Evolutionary conservation across 2,888 invertebrate species (phyloP).

Genomic region (Trissolcus japonicus): DNA sequence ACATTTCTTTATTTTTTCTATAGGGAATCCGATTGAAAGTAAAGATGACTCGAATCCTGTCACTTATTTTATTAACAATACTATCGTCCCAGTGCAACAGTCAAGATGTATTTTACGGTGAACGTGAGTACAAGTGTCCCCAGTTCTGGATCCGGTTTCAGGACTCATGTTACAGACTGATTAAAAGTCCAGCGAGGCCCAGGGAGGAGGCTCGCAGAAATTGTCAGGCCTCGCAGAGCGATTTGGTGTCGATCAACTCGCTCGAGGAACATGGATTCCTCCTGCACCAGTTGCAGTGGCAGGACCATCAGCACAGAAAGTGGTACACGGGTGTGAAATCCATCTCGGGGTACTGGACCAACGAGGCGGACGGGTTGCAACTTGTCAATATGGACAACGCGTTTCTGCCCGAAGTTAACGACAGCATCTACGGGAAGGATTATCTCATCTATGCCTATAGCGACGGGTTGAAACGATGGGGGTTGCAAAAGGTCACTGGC

Average conservation of each 20-base stretch:
- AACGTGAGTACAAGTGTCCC: conserved; percentile 81
- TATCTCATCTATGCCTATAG: conserved; percentile 84
- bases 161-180: conserved; percentile 92
- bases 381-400: conserved; percentile 88
- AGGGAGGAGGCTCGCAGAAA: conserved; percentile 89
- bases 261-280: conserved; percentile 93
- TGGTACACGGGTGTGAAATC: conserved; percentile 92
- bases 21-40: too few relatives aligned
- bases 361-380: conserved; percentile 89
- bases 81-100: neutral
- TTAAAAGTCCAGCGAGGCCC: conserved; percentile 88
- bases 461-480: conserved; percentile 86
- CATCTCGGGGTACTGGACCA: conserved; percentile 87
- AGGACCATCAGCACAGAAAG: conserved; percentile 89
- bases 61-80: neutral
- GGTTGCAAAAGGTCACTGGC: conserved; percentile 87
- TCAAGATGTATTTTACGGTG: conserved; percentile 64
- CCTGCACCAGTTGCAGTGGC: conserved; percentile 85
- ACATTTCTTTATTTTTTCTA: too few relatives aligned
- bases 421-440: conserved; percentile 79
- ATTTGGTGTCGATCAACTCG: conserved; percentile 87
- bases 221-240: conserved; percentile 88
- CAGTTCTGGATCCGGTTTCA: conserved; percentile 90
- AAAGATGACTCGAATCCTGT: neutral
- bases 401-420: conserved; percentile 83